Base-by-base conservation (phyloP, 1,140 invertebrate genomes). In the Drosophila persimilis region DNA sequence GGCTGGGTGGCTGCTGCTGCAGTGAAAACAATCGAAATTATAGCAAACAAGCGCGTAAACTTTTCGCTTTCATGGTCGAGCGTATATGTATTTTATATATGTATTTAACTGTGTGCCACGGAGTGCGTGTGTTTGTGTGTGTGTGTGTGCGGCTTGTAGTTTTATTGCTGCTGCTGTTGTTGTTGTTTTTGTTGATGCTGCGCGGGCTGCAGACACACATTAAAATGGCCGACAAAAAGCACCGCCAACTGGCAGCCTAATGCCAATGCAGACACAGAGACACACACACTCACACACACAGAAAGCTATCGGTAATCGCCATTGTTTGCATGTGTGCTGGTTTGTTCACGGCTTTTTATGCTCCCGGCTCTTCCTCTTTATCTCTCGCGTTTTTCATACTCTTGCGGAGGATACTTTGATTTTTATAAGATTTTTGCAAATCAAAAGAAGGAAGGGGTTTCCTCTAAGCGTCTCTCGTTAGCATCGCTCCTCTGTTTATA, bases 1-100 rank as follows among this genome's bases (percentile, higher is more conserved):
- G 44, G 52, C 44, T 9, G 44, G 22, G 48, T 54, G 44, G 52
- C 11, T 52, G 66, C 41, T 17, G 20, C 62, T n/a, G 66, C 75
- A 88, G 84, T 78, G 75, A 86, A 88, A 86, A 86, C 83, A 86
- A 86, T 86, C 83, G 83, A 88, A 86, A 86, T 86, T 86, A 86
- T 86, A 76, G 78, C 83, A 88, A 86, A 86, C 81, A 86, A 86
- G 81, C 77, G 81, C 81, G 81, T 81, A 81, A 86, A 86, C 64
- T 86, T 88, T 86, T 81, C 81, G 83, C 81, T 88, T 86, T 81
- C 77, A 77, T 67, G 63, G 84, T 57, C 57, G 46, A 39, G 43
- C 46, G 45, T 56, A 44, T 57, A 22, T 51, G 35, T 57, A 41
- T 43, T 52, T 71, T 29, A 47, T 73, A 45, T 46, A 58, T 44